A percentile compares a stretch with the other conserved stretches of the same genome.
Evolutionary conservation across 2,113 vertebrate species (phyloP).

Genomic region (Sinocyclocheilus anophthalmus): DNA sequence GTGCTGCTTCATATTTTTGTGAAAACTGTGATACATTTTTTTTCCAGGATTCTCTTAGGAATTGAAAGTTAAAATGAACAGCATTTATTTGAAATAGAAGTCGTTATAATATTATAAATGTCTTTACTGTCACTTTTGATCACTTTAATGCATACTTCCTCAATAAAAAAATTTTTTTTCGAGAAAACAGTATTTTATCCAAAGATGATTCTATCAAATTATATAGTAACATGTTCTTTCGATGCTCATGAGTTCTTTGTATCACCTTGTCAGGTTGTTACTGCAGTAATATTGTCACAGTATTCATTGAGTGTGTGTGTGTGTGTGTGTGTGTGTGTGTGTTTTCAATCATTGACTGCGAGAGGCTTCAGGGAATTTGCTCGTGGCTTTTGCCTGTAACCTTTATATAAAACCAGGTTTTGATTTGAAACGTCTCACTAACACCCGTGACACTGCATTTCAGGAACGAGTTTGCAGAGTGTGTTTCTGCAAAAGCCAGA

Average conservation of each 20-base stretch:
- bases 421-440: background rate
- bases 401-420: background rate
- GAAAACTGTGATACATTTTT: too few relatives aligned
- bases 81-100: too few relatives aligned
- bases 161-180: too few relatives aligned
- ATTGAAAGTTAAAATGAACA: background rate
- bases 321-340: constrained; percentile 39
- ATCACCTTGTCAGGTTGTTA: constrained; percentile 12
- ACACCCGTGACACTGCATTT: background rate
- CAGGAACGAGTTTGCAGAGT: constrained; percentile 2
- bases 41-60: too few relatives aligned
- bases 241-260: background rate
- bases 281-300: background rate
- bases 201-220: background rate
- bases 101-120: too few relatives aligned
- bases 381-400: constrained; percentile 20
- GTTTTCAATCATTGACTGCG: too few relatives aligned
- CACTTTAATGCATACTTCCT: too few relatives aligned
- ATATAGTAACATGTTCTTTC: background rate
- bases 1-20: background rate
- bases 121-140: too few relatives aligned
- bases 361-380: constrained; percentile 29
- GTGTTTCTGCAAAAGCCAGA: background rate
- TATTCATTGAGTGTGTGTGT: background rate
- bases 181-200: background rate